Conservation (phyloP, 2,113 vertebrate species). For the Colistium nudipinnis region DNA sequence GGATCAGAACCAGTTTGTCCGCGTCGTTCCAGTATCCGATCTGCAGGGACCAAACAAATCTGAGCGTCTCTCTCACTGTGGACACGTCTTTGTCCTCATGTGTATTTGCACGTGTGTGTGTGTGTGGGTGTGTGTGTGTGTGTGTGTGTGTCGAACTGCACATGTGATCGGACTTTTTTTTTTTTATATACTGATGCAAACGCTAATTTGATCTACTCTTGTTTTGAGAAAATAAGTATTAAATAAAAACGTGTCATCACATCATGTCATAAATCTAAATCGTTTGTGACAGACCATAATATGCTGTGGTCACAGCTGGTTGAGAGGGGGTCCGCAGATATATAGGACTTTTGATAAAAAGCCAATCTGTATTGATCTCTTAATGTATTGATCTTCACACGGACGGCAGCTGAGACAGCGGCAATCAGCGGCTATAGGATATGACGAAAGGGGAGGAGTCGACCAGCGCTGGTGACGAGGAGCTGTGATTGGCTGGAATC, state of each 20-base stretch:
- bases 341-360: slow-evolving; percentile 33
- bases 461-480: slow-evolving; percentile 12
- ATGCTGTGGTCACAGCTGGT: slow-evolving; percentile 4
- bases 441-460: neutral
- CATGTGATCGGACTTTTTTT: too few relatives aligned
- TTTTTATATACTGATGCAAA: too few relatives aligned
- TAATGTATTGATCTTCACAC: slow-evolving; percentile 6
- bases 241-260: too few relatives aligned
- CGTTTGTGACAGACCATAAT: slow-evolving; percentile 14
- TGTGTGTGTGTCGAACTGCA: too few relatives aligned
- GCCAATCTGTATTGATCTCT: slow-evolving; percentile 5
- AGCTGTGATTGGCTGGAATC: slow-evolving; percentile 43
- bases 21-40: slow-evolving; percentile 98
- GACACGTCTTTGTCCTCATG: neutral
- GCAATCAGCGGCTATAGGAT: slow-evolving; percentile 39
- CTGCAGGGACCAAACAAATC: slow-evolving; percentile 73
- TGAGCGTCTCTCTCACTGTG: neutral
- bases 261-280: too few relatives aligned
- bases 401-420: slow-evolving; percentile 23
- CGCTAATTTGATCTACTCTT: too few relatives aligned
- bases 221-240: too few relatives aligned
- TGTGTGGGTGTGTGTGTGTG: too few relatives aligned
- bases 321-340: neutral
- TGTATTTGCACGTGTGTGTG: too few relatives aligned
- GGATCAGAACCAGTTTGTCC: slow-evolving; percentile 97